These are phyloP conservation scores for Coregonus clupeaformis DNA, from an alignment of 2,113 vertebrate species.

Conservation along the genomic window DNA sequence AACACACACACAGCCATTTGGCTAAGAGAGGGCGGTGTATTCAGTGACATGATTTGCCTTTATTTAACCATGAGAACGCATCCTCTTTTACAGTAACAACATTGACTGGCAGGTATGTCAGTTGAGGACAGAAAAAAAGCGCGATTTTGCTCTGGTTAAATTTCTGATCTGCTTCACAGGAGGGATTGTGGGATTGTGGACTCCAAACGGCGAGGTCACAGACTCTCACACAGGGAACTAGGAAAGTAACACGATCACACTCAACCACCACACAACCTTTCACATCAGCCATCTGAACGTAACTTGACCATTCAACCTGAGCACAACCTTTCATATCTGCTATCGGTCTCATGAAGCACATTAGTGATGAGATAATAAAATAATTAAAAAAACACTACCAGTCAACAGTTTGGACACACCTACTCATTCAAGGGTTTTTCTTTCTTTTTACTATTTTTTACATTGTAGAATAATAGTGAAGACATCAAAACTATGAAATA, in stretches of 20 bases:
- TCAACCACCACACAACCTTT: constrained; percentile 27
- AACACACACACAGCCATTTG: constrained; percentile 23
- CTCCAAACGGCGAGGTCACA: background rate
- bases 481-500: too few species aligned
- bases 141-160: too few species aligned
- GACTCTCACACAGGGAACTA: background rate
- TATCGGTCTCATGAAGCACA: constrained; percentile 4
- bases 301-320: constrained; percentile 30
- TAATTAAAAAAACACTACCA: too few species aligned
- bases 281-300: constrained; percentile 43
- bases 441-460: too few species aligned
- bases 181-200: too few species aligned
- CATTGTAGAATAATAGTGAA: too few species aligned
- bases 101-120: too few species aligned
- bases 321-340: constrained; percentile 62
- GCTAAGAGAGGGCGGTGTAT: too few species aligned
- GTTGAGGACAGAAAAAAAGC: too few species aligned
- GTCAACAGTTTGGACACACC: too few species aligned
- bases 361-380: background rate
- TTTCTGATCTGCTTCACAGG: too few species aligned
- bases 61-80: background rate
- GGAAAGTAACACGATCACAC: background rate
- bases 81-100: background rate
- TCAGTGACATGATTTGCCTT: background rate
- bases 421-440: too few species aligned